Evolutionary conservation across 2,113 vertebrate genomes (phyloP).

Genomic region (Brachyhypopomus gauderio): DNA sequence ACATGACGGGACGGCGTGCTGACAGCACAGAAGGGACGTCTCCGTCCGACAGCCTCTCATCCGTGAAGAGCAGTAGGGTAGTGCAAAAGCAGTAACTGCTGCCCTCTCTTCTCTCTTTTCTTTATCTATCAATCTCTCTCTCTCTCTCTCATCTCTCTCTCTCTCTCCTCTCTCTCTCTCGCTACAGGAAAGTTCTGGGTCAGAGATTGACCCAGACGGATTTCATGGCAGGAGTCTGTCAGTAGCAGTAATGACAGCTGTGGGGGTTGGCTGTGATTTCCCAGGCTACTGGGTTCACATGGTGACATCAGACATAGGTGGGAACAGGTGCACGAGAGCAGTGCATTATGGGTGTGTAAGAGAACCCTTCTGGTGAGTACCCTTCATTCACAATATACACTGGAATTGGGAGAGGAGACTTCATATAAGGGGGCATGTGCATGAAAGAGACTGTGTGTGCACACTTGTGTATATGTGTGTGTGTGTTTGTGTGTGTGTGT

Average conservation of each 20-base stretch:
- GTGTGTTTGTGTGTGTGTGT: constrained; percentile 1
- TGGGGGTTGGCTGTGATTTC: no score
- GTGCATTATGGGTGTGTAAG: not conserved
- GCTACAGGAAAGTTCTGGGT: no score
- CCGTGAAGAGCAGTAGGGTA: not conserved
- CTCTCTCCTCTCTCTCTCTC: no score
- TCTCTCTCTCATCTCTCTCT: constrained; percentile 9
- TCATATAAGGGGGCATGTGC: constrained; percentile 8
- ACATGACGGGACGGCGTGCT: constrained; percentile 59
- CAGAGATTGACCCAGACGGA: no score
- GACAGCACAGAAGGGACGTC: not conserved
- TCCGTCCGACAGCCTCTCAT: not conserved
- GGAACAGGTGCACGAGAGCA: not conserved
- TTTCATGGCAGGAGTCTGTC: no score
- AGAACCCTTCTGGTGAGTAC: not conserved
- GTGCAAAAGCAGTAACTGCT: not conserved
- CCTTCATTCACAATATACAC: not conserved
- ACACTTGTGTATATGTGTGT: not conserved
- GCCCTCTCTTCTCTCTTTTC: not conserved
- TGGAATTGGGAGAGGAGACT: not conserved
- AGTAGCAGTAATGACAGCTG: no score
- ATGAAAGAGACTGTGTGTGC: not conserved
- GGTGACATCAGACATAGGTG: no score
- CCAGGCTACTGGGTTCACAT: no score
- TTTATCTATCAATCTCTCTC: not conserved